These are phyloP conservation scores for Philypnodon macrostomus DNA, from an alignment of 2,797 vertebrate species.

Conservation along the genomic window DNA sequence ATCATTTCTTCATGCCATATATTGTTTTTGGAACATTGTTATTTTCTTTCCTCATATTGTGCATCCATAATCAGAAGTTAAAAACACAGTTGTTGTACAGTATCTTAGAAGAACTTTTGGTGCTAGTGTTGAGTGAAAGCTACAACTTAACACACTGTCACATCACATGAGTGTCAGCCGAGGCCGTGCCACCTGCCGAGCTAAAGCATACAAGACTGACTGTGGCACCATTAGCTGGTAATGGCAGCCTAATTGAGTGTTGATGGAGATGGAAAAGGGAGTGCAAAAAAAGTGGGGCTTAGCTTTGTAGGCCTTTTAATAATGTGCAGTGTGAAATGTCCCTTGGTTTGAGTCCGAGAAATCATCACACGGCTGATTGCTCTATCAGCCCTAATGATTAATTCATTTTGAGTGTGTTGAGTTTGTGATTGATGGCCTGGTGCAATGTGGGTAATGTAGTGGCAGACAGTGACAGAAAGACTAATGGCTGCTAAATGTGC, in stretches of 20 bases:
- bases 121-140: constrained; percentile 32
- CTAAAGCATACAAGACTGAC: constrained; percentile 23
- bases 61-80: neutral
- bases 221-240: constrained; percentile 53
- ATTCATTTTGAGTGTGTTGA: constrained; percentile 43
- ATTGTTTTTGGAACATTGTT: no score
- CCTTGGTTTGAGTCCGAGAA: constrained; percentile 35
- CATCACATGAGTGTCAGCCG: constrained; percentile 43
- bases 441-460: constrained; percentile 72
- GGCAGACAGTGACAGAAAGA: constrained; percentile 55
- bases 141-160: constrained; percentile 42
- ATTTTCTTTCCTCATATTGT: no score
- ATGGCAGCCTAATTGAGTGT: constrained; percentile 56
- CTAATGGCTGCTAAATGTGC: constrained; percentile 42
- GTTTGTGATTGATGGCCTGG: constrained; percentile 63
- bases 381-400: constrained; percentile 60
- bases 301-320: constrained; percentile 47
- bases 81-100: no score
- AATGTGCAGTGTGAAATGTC: constrained; percentile 43
- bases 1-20: no score
- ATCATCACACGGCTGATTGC: constrained; percentile 56
- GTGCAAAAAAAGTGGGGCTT: neutral
- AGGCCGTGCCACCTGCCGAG: constrained; percentile 42
- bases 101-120: neutral
- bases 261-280: constrained; percentile 36